phyloP scores from a whole-genome alignment of 2,888 invertebrate species.

The Aplocera efformata region DNA sequence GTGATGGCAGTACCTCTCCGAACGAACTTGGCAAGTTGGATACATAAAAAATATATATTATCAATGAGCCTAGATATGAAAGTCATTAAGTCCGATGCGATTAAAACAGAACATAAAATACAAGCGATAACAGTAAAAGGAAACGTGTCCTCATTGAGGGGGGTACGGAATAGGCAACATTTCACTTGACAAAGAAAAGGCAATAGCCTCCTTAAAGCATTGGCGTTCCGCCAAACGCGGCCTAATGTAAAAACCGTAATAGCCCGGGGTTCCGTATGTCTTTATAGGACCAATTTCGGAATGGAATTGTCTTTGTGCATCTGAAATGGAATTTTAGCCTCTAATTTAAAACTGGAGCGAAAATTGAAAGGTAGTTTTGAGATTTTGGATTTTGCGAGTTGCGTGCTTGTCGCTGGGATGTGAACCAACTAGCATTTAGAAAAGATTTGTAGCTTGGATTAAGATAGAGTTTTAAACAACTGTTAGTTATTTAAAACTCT shows the following conservation, averaged over 20 bases:
- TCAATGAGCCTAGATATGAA: neutral
- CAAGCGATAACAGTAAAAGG: conserved; percentile 7
- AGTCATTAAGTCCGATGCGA: neutral
- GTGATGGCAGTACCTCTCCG: too few relatives aligned
- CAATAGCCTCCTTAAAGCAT: conserved; percentile 13
- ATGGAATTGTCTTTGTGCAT: conserved; percentile 25
- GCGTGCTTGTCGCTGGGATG: too few relatives aligned
- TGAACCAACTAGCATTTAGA: too few relatives aligned
- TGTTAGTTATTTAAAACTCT: too few relatives aligned
- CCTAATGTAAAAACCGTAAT: conserved; percentile 31
- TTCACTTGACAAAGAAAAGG: conserved; percentile 7
- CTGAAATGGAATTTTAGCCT: conserved; percentile 22
- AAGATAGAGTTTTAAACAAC: too few relatives aligned
- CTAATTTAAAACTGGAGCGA: conserved; percentile 14
- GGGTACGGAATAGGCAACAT: conserved; percentile 13
- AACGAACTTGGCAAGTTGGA: too few relatives aligned
- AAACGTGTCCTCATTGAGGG: conserved; percentile 16
- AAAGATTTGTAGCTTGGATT: too few relatives aligned
- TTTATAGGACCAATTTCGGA: conserved; percentile 28
- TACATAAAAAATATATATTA: too few relatives aligned
- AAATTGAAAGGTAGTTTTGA: conserved; percentile 7
- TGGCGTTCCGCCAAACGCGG: conserved; percentile 28
- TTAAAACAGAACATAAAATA: conserved; percentile 5
- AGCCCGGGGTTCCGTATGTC: conserved; percentile 26
- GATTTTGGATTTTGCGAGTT: neutral